These are phyloP conservation scores for Mionectes olivaceus DNA, from an alignment of 2,797 vertebrate species.

Conservation along the genomic window DNA sequence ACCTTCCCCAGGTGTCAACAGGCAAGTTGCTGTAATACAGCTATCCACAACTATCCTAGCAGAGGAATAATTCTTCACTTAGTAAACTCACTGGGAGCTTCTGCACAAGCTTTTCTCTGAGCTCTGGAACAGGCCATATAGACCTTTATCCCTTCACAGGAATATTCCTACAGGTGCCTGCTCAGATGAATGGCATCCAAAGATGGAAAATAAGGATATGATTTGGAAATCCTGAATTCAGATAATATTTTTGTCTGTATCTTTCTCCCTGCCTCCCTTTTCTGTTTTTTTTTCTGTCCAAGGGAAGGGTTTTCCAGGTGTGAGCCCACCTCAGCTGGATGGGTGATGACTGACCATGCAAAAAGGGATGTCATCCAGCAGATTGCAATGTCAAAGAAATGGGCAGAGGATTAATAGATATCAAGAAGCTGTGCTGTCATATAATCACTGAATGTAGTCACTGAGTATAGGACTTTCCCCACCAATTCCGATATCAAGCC, in stretches of 20 bases:
- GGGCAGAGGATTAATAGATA: not conserved
- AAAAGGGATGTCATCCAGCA: not conserved
- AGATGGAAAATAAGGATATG: not conserved
- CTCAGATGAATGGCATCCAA: not conserved
- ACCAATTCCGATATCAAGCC: not conserved
- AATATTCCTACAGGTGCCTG: not conserved
- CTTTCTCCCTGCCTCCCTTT: not conserved
- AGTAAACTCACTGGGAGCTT: not conserved
- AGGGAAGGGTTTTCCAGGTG: not conserved
- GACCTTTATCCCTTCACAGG: not conserved
- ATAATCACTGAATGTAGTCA: not conserved
- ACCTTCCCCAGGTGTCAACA: not conserved
- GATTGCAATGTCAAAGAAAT: not conserved
- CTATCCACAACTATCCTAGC: not conserved
- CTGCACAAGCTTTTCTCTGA: not conserved
- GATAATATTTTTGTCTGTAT: not conserved
- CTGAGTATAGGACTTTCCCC: not conserved
- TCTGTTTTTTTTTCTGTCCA: not conserved
- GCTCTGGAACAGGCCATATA: not conserved
- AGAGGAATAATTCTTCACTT: not conserved
- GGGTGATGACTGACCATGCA: not conserved
- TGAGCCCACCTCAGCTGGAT: not conserved
- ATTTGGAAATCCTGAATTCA: not conserved
- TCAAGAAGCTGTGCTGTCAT: not conserved
- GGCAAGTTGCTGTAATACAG: not conserved